Evolutionary conservation across 37 sponge, comb jelly and placozoan species (phyloP).

Genomic region (Spongilla lacustris): DNA sequence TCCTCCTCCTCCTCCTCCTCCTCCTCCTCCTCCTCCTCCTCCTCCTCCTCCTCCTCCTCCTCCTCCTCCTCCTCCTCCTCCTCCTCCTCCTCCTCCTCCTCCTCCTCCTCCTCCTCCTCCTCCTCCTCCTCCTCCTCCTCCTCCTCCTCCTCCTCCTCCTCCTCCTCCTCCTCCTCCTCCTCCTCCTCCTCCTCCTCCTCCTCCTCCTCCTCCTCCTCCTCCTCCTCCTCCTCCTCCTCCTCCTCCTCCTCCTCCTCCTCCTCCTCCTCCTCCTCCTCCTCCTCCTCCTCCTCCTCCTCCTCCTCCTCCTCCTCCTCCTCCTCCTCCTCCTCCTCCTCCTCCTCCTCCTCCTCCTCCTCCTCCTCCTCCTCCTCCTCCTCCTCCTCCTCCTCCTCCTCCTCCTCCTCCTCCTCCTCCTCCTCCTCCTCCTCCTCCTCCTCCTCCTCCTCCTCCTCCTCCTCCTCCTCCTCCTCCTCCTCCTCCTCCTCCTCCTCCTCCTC

Average conservation of each 20-base stretch:
- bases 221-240: too few relatives aligned
- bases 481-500: too few relatives aligned
- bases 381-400: too few relatives aligned
- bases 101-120: not conserved
- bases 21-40: too few relatives aligned
- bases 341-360: not conserved
- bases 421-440: too few relatives aligned
- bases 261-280: not conserved
- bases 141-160: not conserved
- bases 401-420: not conserved
- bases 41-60: not conserved
- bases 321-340: too few relatives aligned
- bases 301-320: not conserved
- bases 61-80: not conserved
- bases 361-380: not conserved
- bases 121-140: too few relatives aligned
- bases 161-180: not conserved
- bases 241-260: not conserved
- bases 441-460: too few relatives aligned
- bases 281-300: too few relatives aligned
- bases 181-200: too few relatives aligned
- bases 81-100: not conserved
- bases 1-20: not conserved
- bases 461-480: too few relatives aligned
- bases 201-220: not conserved